Evolutionary conservation across 2,113 vertebrate species (phyloP).

Genomic region (Globicephala melas): DNA sequence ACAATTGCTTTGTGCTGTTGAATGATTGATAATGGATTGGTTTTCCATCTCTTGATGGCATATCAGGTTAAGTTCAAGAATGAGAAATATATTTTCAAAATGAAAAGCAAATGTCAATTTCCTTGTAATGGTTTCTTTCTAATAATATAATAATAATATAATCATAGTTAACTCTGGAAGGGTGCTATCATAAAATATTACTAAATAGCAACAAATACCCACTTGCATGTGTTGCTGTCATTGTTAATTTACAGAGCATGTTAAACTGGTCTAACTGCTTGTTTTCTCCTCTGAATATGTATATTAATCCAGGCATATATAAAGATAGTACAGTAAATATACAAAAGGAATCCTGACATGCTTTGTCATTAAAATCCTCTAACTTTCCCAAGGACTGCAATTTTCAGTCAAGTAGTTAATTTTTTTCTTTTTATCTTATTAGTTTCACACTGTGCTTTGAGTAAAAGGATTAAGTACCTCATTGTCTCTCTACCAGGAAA

Average conservation of each 20-base stretch:
- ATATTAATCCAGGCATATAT: neutral
- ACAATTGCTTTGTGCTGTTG: conserved; percentile 1
- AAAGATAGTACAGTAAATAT: neutral
- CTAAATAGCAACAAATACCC: conserved; percentile 7
- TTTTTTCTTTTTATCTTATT: neutral
- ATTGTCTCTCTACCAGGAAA: neutral
- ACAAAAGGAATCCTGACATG: neutral
- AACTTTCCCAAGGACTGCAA: neutral
- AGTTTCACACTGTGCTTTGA: neutral
- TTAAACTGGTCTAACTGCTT: conserved; percentile 1
- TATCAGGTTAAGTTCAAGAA: conserved; percentile 34
- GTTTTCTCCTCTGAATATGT: neutral
- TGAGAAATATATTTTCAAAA: conserved; percentile 41
- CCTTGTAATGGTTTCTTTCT: conserved; percentile 20
- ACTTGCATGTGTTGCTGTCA: neutral
- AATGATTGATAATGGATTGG: neutral
- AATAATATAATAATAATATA: neutral
- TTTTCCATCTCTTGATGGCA: conserved; percentile 27
- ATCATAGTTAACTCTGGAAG: neutral
- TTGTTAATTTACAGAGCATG: conserved; percentile 6
- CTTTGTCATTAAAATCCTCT: conserved; percentile 10
- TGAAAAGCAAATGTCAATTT: conserved; percentile 30
- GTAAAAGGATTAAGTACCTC: neutral
- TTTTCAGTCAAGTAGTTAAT: conserved; percentile 8
- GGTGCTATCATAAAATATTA: neutral